Conservation (phyloP, 2,888 invertebrate genomes). For the Doris montereyensis region DNA sequence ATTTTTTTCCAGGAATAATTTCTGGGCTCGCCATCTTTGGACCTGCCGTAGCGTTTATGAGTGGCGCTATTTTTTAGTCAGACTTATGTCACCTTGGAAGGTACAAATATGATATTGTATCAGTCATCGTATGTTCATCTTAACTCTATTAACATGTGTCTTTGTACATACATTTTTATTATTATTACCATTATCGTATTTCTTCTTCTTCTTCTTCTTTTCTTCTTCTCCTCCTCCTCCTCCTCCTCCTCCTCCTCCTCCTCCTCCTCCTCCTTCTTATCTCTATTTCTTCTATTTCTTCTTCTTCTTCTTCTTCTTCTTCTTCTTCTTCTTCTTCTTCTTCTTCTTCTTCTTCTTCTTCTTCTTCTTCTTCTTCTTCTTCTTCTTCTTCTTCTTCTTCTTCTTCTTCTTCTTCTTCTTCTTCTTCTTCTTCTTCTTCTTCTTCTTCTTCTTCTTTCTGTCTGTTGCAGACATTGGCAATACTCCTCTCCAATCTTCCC, state of each 20-base stretch:
- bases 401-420: not conserved
- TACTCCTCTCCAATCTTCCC: no score
- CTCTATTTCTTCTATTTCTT: not conserved
- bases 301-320: not conserved
- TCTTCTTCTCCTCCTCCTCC: not conserved
- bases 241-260: not conserved
- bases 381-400: constrained; percentile 7
- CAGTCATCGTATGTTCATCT: no score
- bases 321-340: not conserved
- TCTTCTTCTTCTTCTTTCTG: not conserved
- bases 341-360: constrained; percentile 22
- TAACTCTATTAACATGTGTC: no score
- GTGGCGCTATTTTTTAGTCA: no score
- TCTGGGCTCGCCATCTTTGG: no score
- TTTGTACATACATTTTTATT: not conserved
- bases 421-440: constrained; percentile 13
- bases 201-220: not conserved
- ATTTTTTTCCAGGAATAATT: no score
- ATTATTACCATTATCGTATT: no score
- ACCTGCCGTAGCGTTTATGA: no score
- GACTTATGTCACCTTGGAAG: no score
- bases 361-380: constrained; percentile 13
- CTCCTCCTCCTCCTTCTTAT: no score
- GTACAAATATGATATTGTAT: no score
- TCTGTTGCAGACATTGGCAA: not conserved